Evolutionary conservation across 2,888 invertebrate species (phyloP).

Genomic region (Thecocarcelia acutangulata): DNA sequence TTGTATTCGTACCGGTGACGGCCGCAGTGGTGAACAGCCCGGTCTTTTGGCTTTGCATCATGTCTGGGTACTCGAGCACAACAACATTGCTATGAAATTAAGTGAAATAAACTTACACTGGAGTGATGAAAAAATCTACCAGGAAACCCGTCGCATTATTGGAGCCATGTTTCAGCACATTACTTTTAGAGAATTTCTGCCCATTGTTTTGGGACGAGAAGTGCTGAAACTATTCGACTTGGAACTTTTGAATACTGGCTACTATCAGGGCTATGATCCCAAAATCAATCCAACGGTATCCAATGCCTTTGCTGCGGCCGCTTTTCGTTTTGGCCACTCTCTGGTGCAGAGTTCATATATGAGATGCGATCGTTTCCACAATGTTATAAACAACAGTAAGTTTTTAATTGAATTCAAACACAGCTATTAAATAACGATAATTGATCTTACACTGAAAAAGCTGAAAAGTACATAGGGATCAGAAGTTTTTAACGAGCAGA

Average conservation of each 20-base stretch:
- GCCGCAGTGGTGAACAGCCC: conserved; percentile 90
- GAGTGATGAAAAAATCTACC: conserved; percentile 93
- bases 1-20: conserved; percentile 91
- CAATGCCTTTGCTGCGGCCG: conserved; percentile 90
- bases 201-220: conserved; percentile 88
- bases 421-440: no score
- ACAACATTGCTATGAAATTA: conserved; percentile 87
- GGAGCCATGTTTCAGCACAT: conserved; percentile 92
- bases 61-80: conserved; percentile 82
- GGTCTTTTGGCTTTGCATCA: conserved; percentile 82
- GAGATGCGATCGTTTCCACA: conserved; percentile 87
- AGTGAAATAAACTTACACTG: conserved; percentile 90
- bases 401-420: not conserved
- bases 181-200: conserved; percentile 91
- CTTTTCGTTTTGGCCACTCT: conserved; percentile 93
- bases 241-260: conserved; percentile 86
- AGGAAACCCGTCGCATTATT: conserved; percentile 91
- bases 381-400: conserved; percentile 88
- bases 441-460: no score
- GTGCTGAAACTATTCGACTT: conserved; percentile 90
- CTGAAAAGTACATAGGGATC: no score
- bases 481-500: no score
- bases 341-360: conserved; percentile 90
- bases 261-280: conserved; percentile 86
- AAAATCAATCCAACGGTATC: conserved; percentile 88